These are phyloP conservation scores for Neotoxoptera formosana DNA, from an alignment of 1,140 invertebrate species.

Conservation along the genomic window DNA sequence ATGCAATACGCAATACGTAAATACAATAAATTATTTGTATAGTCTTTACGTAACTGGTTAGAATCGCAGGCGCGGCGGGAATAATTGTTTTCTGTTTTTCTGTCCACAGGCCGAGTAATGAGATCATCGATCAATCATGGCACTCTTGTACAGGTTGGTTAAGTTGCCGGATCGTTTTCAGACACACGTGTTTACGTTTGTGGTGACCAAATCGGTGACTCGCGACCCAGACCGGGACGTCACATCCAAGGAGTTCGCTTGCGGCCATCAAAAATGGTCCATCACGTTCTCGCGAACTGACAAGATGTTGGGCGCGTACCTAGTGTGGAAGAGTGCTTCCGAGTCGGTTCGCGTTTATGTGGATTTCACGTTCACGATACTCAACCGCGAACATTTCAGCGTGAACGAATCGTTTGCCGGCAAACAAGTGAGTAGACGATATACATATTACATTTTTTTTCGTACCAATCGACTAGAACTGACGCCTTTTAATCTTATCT, in stretches of 20 bases:
- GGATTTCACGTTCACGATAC: conserved; percentile 84
- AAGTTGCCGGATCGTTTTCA: conserved; percentile 83
- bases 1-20: neutral
- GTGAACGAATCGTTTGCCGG: conserved; percentile 84
- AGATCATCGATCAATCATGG: conserved; percentile 68
- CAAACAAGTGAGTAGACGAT: conserved; percentile 68
- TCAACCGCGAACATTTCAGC: conserved; percentile 87
- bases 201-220: conserved; percentile 81
- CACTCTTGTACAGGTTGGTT: conserved; percentile 83
- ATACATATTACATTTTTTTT: neutral
- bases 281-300: conserved; percentile 83
- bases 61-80: neutral
- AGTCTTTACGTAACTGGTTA: neutral
- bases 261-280: conserved; percentile 88
- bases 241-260: conserved; percentile 84
- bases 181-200: conserved; percentile 85
- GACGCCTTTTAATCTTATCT: too few species aligned
- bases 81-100: neutral
- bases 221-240: conserved; percentile 81
- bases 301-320: conserved; percentile 81
- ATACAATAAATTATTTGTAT: neutral
- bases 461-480: too few species aligned
- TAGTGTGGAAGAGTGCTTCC: conserved; percentile 79
- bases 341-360: conserved; percentile 80
- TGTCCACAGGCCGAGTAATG: conserved; percentile 40